Evolutionary conservation across 2,888 invertebrate genomes (phyloP).

Genomic region (Achlya flavicornis): DNA sequence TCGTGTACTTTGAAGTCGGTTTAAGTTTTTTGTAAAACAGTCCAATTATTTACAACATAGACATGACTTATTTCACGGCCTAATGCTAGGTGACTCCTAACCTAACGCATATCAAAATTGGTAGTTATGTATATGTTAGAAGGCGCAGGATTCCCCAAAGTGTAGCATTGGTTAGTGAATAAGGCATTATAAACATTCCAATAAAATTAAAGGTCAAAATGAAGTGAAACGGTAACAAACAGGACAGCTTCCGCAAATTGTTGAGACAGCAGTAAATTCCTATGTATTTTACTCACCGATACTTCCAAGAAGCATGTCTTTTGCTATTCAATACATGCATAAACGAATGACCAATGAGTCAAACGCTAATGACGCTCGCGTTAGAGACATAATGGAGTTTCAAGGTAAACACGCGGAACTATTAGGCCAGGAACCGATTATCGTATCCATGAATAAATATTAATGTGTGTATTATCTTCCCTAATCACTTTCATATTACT

Average conservation of each 20-base stretch:
- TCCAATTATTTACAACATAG: no score
- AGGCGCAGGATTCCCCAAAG: no score
- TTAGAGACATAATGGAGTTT: conserved; percentile 59
- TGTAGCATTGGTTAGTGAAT: no score
- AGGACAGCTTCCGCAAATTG: not conserved
- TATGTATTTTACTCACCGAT: conserved; percentile 52
- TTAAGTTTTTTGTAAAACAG: no score
- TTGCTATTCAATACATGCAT: conserved; percentile 58
- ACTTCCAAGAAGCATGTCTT: conserved; percentile 65
- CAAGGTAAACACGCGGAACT: conserved; percentile 60
- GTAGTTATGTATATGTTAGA: no score
- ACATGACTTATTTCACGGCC: no score
- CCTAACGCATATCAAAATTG: no score
- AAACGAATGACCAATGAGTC: conserved; percentile 62
- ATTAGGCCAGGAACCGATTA: conserved; percentile 39
- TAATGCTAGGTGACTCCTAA: no score
- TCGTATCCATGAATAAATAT: conserved; percentile 40
- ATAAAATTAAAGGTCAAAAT: not conserved
- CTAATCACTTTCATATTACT: conserved; percentile 8
- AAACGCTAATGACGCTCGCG: conserved; percentile 28
- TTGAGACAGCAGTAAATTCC: conserved; percentile 30
- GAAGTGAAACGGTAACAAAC: not conserved
- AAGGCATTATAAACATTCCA: no score
- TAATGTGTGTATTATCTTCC: conserved; percentile 14
- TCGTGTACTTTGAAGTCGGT: no score